phyloP scores from a whole-genome alignment of 2,113 vertebrate species.

The Astur gentilis region DNA sequence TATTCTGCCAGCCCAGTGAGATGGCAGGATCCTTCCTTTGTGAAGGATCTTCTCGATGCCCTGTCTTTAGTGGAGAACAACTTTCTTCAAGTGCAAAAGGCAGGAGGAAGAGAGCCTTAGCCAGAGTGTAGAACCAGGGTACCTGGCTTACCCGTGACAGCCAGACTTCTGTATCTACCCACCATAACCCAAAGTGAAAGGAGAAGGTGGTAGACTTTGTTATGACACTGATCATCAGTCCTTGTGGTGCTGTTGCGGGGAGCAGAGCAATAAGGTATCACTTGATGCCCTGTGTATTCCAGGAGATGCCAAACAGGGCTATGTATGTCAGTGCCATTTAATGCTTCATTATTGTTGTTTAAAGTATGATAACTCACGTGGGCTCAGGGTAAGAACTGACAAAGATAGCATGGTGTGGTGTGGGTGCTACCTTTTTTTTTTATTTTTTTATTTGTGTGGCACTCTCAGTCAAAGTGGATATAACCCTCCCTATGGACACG shows the following conservation, averaged over 20 bases:
- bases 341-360: not conserved
- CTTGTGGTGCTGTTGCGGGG: not conserved
- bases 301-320: not conserved
- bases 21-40: not conserved
- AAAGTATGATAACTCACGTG: not conserved
- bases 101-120: not conserved
- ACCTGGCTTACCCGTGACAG: fast-evolving
- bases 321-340: not conserved
- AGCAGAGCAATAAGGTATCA: not conserved
- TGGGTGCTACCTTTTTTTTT: not conserved
- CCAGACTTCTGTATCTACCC: not conserved
- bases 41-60: not conserved
- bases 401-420: not conserved
- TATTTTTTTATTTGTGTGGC: not conserved
- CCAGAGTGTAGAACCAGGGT: not conserved
- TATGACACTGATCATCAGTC: not conserved
- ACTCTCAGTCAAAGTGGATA: not conserved
- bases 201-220: not conserved
- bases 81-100: not conserved
- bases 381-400: not conserved
- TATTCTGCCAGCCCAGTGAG: not conserved
- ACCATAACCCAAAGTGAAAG: not conserved
- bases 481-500: not conserved
- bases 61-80: not conserved
- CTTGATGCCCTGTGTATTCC: not conserved